phyloP scores from a whole-genome alignment of 1,140 invertebrate genomes.

The Drosophila eugracilis region DNA sequence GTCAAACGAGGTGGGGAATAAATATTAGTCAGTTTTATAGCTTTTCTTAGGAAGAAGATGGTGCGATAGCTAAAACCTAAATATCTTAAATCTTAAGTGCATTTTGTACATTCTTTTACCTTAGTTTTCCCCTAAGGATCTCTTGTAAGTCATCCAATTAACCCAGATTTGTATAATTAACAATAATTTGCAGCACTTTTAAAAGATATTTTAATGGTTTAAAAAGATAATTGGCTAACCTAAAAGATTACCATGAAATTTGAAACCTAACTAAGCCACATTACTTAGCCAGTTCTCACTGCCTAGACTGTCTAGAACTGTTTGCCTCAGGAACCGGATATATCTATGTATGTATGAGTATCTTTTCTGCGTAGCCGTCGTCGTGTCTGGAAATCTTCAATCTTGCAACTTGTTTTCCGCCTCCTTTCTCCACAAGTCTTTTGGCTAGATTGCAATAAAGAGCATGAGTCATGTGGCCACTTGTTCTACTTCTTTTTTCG shows the following conservation, averaged over 20 bases:
- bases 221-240: too few relatives aligned
- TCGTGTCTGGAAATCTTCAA: constrained; percentile 26
- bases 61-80: too few relatives aligned
- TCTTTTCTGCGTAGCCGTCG: not conserved
- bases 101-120: too few relatives aligned
- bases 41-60: not conserved
- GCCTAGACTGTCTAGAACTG: not conserved
- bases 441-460: constrained; percentile 1
- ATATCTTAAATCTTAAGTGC: too few relatives aligned
- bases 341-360: too few relatives aligned
- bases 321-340: constrained; percentile 7
- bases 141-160: too few relatives aligned
- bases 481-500: constrained; percentile 50
- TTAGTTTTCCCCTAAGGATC: too few relatives aligned
- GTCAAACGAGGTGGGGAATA: not conserved
- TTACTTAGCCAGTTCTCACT: too few relatives aligned
- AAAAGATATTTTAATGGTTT: too few relatives aligned
- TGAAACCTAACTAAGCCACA: not conserved
- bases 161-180: too few relatives aligned
- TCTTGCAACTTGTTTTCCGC: constrained; percentile 28
- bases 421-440: constrained; percentile 22
- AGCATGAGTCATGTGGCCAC: constrained; percentile 27
- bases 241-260: not conserved
- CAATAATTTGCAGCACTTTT: too few relatives aligned
- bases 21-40: constrained; percentile 2